These are phyloP conservation scores for Drosophila littoralis DNA, from an alignment of 1,140 invertebrate species.

Conservation along the genomic window DNA sequence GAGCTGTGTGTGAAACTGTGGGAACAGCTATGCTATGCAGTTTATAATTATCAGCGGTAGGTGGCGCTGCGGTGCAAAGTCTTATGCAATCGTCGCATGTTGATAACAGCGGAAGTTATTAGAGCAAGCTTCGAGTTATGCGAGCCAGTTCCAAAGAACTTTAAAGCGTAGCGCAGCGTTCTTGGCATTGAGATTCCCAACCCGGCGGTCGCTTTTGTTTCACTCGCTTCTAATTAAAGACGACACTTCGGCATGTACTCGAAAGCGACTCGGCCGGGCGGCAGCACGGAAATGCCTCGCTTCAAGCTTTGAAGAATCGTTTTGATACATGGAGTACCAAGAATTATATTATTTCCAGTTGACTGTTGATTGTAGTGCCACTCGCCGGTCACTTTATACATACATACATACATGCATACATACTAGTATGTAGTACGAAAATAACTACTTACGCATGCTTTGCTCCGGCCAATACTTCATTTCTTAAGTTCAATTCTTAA, in stretches of 20 bases:
- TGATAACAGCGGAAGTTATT: slow-evolving; percentile 71
- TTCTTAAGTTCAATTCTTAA: background rate
- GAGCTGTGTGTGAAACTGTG: slow-evolving; percentile 49
- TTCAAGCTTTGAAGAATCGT: slow-evolving; percentile 43
- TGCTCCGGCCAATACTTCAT: background rate
- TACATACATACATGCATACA: no score
- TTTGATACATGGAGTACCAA: slow-evolving; percentile 30
- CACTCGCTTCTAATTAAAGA: slow-evolving; percentile 75
- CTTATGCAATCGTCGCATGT: slow-evolving; percentile 45
- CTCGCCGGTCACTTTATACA: background rate
- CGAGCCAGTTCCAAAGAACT: slow-evolving; percentile 70
- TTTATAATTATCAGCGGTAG: slow-evolving; percentile 73
- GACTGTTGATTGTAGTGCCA: slow-evolving; percentile 30
- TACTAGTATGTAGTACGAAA: background rate
- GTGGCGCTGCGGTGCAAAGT: slow-evolving; percentile 55
- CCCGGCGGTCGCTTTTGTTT: slow-evolving; percentile 50
- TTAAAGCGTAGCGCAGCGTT: slow-evolving; percentile 38
- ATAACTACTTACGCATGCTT: background rate
- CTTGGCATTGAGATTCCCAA: slow-evolving; percentile 42
- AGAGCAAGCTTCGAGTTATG: slow-evolving; percentile 63
- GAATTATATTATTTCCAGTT: slow-evolving; percentile 43
- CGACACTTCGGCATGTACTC: slow-evolving; percentile 78
- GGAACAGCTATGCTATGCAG: slow-evolving; percentile 34
- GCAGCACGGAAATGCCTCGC: slow-evolving; percentile 66
- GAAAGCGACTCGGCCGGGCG: slow-evolving; percentile 17